Base-by-base conservation (phyloP, 2,888 invertebrate genomes). In the Synanthedon formicaeformis region DNA sequence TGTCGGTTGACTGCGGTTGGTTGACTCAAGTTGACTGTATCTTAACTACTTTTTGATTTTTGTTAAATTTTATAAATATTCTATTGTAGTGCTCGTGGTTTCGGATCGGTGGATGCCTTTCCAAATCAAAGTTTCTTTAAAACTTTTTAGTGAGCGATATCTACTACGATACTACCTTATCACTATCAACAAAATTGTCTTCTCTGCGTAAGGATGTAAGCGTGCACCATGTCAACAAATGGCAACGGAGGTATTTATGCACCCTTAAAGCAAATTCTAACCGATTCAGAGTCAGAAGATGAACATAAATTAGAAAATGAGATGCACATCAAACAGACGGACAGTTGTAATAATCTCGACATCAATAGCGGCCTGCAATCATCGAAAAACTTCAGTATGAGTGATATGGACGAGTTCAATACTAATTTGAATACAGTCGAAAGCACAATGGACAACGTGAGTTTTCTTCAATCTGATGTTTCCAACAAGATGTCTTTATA, bases 231-330 rank as follows among this genome's bases (percentile, higher is more conserved):
- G 86, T 76, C 85, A 66, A 71, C 74, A 60, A 85, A 81, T 79
- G 85, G 83, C 55, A 83, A 74, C 63, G 80, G 84, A 55, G 85
- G 76, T 53, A 90, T 90, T 65, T 94, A 94, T 74, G 90, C 93
- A 65, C 94, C 94, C 54, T 77, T 94, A 66, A 93, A 93, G 58
- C 94, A 94, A 82, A 91, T 91, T 60, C 86, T 94, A 63, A 91
- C 93, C 54, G 94, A 94, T 76, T 93, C 93, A 0, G 93, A 94
- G 65, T 93, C 93, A 0, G 94, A 94, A 66, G 93, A 93, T 66
- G 94, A 94, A 40, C 73, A 77, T 13, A 79, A 78, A 62, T 57
- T 80, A 50, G 76, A 83, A 58, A 75, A 84, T 78, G 78, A 68
- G 49, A 63, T 63, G 56, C 73, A 74, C 52, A 72, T 76, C 55